Conservation (phyloP, 64 coral and sea anemone genomes). For the Porites australiensis region DNA sequence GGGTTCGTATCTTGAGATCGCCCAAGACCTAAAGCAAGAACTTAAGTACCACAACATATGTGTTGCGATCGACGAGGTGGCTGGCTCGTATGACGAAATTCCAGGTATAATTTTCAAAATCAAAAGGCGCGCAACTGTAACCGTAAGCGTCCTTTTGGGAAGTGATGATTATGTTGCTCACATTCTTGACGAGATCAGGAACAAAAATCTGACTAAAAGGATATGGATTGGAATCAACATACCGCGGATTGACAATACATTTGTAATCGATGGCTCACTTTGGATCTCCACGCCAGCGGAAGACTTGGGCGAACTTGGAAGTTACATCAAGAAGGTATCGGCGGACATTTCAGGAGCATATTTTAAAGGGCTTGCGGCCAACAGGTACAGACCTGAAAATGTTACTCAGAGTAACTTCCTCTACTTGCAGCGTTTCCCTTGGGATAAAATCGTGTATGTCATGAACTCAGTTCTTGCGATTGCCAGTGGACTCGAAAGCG, state of each 20-base stretch:
- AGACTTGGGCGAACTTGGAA: conserved; percentile 16
- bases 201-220: conserved; percentile 41
- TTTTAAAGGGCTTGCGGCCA: conserved; percentile 21
- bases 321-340: neutral
- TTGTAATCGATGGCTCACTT: conserved; percentile 62
- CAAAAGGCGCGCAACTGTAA: neutral
- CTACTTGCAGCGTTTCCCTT: conserved; percentile 21
- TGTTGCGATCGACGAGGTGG: neutral
- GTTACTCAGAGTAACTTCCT: neutral
- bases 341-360: conserved; percentile 33
- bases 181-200: conserved; percentile 61
- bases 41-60: conserved; percentile 66
- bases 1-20: conserved; percentile 7
- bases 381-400: neutral
- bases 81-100: neutral
- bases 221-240: conserved; percentile 73
- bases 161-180: neutral
- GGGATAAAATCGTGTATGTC: conserved; percentile 32
- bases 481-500: conserved; percentile 2
- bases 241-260: neutral
- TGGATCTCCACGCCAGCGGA: conserved; percentile 16
- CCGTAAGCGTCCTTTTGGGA: conserved; percentile 58
- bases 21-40: conserved; percentile 35
- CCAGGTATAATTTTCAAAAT: conserved; percentile 1
- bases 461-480: conserved; percentile 66